These are phyloP conservation scores for Nasonovia ribisnigri DNA, from an alignment of 2,888 invertebrate genomes.

Conservation along the genomic window DNA sequence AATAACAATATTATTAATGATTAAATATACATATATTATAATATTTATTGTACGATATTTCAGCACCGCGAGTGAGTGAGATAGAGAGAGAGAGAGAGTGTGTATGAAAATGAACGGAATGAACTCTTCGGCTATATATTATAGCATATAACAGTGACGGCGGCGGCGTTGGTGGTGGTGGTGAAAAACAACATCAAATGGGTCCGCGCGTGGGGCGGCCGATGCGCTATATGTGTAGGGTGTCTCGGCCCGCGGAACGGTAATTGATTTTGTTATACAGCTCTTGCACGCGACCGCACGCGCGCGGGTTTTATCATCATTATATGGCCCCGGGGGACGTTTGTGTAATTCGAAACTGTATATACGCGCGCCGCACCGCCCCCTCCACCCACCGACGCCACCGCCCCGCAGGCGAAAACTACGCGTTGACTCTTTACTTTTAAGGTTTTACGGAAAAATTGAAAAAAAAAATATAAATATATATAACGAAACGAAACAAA, in stretches of 20 bases:
- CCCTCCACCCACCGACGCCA: no score
- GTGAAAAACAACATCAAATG: slow-evolving; percentile 26
- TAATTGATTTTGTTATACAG: slow-evolving; percentile 54
- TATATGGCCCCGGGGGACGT: slow-evolving; percentile 54
- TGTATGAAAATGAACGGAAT: not conserved
- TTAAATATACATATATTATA: not conserved
- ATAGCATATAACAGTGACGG: not conserved
- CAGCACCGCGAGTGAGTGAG: not conserved
- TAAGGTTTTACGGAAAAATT: slow-evolving; percentile 12
- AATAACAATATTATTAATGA: not conserved
- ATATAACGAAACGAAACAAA: not conserved
- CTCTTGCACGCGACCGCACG: slow-evolving; percentile 51
- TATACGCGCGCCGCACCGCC: not conserved
- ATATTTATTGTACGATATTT: not conserved
- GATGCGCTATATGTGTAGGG: not conserved
- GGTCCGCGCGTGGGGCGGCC: slow-evolving; percentile 5
- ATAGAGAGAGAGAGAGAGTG: not conserved
- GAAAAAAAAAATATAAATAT: not conserved
- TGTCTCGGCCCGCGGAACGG: slow-evolving; percentile 16
- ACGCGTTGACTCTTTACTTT: slow-evolving; percentile 47
- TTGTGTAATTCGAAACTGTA: slow-evolving; percentile 58
- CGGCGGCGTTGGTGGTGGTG: not conserved
- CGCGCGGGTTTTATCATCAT: slow-evolving; percentile 51
- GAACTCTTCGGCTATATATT: not conserved
- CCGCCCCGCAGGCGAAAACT: not conserved